Conservation (phyloP, 2,113 vertebrate genomes). For the Dolichallabes microphthalmus region DNA sequence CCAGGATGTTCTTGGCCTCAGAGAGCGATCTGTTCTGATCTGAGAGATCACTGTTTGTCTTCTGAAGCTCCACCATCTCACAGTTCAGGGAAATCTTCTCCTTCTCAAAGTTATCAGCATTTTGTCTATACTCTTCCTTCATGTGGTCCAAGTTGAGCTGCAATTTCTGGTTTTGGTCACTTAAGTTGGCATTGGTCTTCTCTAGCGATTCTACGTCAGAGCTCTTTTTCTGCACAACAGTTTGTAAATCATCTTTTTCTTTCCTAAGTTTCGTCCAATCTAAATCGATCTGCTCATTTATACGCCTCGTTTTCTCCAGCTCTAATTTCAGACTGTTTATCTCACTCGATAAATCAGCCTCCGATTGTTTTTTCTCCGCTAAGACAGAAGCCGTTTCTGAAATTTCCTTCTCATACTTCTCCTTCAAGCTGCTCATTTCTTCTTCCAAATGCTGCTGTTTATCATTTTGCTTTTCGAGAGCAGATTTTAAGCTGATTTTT, state of each 20-base stretch:
- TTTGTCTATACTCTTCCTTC: conserved; percentile 63
- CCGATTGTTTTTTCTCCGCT: conserved; percentile 73
- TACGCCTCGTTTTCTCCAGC: conserved; percentile 71
- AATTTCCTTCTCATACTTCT: conserved; percentile 67
- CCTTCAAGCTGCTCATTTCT: conserved; percentile 72
- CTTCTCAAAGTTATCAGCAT: conserved; percentile 67
- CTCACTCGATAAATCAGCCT: conserved; percentile 61
- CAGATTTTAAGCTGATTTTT: conserved; percentile 74
- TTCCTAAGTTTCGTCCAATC: conserved; percentile 63
- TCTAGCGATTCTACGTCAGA: conserved; percentile 68
- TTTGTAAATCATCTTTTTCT: conserved; percentile 66
- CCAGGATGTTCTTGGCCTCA: conserved; percentile 68
- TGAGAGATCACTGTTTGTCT: conserved; percentile 63
- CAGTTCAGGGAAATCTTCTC: conserved; percentile 65
- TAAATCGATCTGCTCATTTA: conserved; percentile 61
- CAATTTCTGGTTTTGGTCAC: conserved; percentile 70
- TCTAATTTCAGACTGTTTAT: conserved; percentile 68
- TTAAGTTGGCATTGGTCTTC: conserved; percentile 67
- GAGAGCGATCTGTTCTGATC: conserved; percentile 65
- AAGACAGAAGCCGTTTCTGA: conserved; percentile 63
- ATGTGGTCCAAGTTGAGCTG: conserved; percentile 59
- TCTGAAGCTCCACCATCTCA: conserved; percentile 60
- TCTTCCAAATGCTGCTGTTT: conserved; percentile 68
- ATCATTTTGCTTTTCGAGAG: conserved; percentile 70
- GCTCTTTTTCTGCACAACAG: conserved; percentile 68